Evolutionary conservation across 2,113 vertebrate species (phyloP).

Genomic region (Phalacrocorax pelagicus): DNA sequence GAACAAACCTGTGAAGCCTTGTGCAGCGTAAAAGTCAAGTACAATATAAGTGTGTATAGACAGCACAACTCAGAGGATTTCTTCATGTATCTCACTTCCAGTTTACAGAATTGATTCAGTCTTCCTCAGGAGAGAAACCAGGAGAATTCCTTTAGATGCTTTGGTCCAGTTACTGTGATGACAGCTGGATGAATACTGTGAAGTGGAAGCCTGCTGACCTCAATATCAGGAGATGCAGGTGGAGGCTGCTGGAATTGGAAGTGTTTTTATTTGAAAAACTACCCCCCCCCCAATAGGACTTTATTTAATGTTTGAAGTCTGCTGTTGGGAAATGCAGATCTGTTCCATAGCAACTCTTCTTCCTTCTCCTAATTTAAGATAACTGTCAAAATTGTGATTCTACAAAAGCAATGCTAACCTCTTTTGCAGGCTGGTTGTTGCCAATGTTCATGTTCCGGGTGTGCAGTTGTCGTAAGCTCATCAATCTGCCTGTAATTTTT

Average conservation of each 20-base stretch:
- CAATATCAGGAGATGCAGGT: not conserved
- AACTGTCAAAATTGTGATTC: not conserved
- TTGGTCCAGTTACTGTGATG: not conserved
- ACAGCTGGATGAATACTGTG: not conserved
- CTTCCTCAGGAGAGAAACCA: not conserved
- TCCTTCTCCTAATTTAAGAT: not conserved
- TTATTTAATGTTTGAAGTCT: not conserved
- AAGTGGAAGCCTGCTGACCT: not conserved
- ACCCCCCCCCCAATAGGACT: not conserved
- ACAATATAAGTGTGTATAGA: not conserved
- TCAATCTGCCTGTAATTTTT: not conserved
- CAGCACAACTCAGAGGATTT: not conserved
- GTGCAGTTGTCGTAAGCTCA: not conserved
- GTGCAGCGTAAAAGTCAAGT: not conserved
- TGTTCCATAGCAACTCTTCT: not conserved
- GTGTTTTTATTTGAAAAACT: not conserved
- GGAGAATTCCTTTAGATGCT: not conserved
- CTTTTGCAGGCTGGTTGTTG: not conserved
- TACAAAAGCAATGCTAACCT: not conserved
- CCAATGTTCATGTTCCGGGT: not conserved
- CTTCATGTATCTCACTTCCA: not conserved
- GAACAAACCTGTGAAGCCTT: not conserved
- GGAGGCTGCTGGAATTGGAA: not conserved
- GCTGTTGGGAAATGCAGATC: not conserved
- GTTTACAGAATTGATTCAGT: rapidly evolving